phyloP scores from a whole-genome alignment of 23 tunicate genomes.

The Trididemnum clinides region DNA sequence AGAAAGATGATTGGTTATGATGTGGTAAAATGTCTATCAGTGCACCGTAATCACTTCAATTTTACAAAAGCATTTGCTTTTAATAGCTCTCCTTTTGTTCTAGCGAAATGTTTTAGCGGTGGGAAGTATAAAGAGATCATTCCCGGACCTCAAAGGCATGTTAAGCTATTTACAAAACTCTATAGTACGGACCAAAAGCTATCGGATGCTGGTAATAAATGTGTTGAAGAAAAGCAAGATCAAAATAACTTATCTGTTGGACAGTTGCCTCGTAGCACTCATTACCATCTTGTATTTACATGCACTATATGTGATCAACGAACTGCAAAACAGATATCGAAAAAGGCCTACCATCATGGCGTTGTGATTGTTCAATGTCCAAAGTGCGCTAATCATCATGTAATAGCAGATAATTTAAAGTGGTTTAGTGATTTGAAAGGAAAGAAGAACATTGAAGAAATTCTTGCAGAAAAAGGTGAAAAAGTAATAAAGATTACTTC shows the following conservation, averaged over 20 bases:
- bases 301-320: slow-evolving; percentile 83
- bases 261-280: slow-evolving; percentile 11
- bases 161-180: too few species aligned
- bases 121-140: too few species aligned
- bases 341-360: slow-evolving; percentile 90
- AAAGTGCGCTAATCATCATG: slow-evolving; percentile 81
- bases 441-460: slow-evolving; percentile 93
- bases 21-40: too few species aligned
- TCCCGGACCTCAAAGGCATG: too few species aligned
- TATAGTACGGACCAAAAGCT: too few species aligned
- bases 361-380: slow-evolving; percentile 94
- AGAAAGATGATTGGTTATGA: too few species aligned
- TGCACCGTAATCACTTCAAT: too few species aligned
- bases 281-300: slow-evolving; percentile 76
- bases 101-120: too few species aligned
- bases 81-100: too few species aligned
- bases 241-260: neutral
- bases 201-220: neutral
- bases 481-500: slow-evolving; percentile 56
- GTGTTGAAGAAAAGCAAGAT: neutral
- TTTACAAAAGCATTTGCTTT: too few species aligned
- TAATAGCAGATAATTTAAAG: slow-evolving; percentile 90
- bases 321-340: slow-evolving; percentile 74
- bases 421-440: slow-evolving; percentile 98
- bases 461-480: slow-evolving; percentile 92